Base-by-base conservation (phyloP, 2,888 invertebrate genomes). In the Eupithecia tripunctaria region DNA sequence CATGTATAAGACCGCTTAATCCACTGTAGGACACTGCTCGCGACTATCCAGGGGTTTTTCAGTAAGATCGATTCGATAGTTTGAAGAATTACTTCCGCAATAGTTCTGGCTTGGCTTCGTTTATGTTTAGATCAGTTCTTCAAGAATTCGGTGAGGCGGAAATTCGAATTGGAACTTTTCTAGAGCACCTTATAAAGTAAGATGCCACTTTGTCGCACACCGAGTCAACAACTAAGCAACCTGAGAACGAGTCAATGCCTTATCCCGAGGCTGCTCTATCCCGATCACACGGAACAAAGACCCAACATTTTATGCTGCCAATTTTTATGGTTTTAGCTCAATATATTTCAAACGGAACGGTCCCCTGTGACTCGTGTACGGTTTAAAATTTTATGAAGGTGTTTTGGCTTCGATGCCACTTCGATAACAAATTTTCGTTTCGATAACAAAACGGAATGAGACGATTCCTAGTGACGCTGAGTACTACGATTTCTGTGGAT, bases 261-360 rank as follows among this genome's bases (percentile, higher is more conserved):
- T 18, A 43, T 12, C 12, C 25, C 25, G 25, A 25, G 25, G 56
- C 56, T 56, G 21, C 56, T 25, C 25, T 1, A 56, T 14, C 56
- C 56, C 25, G 25, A 25, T 56, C 8, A 56, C 25, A 4, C 56
- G 25, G 21, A 51, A 51, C 56, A 56, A 56, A 56, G 56, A 56
- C 56, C 18, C 47, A 29, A 43, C 60, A 62, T 59, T 59, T 68
- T 29, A 60, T 68, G 3, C 29, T 68, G n/a, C 14, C 68, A 68
- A 62, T 68, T 60, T 68, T 68, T 62, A 60, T 68, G 60, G 29
- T n/a, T 29, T n/a, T 60, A 18, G 21, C 12, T 68, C 68, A 68
- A 60, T 68, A 60, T 68, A 68, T 68, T 68, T 27, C 41, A 18
- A 27, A 67, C 60, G 27, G 14, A 60, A 60, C 2, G 29, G 18